phyloP scores from a whole-genome alignment of 2,888 invertebrate species.

The Leucophora obtusa region DNA sequence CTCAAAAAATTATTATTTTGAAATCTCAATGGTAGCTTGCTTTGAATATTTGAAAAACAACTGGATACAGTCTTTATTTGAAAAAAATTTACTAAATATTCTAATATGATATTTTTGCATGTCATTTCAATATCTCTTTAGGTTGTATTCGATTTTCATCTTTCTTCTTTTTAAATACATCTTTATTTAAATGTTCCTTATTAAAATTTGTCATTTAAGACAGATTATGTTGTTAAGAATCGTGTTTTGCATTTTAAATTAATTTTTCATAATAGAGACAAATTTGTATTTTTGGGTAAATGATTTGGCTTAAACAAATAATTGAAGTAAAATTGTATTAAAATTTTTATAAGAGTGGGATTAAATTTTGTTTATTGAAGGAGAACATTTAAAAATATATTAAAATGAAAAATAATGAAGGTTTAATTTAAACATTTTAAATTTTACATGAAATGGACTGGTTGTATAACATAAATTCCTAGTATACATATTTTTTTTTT shows the following conservation, averaged over 20 bases:
- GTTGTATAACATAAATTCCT: too few relatives aligned
- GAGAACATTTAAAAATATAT: not conserved
- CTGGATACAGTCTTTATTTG: too few relatives aligned
- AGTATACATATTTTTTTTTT: too few relatives aligned
- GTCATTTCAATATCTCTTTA: constrained; percentile 39
- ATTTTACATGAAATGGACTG: too few relatives aligned
- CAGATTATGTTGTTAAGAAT: constrained; percentile 42
- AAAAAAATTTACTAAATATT: not conserved
- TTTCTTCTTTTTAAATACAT: not conserved
- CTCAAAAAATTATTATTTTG: too few relatives aligned
- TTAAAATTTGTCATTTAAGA: constrained; percentile 49
- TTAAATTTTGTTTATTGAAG: not conserved
- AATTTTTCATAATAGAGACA: not conserved
- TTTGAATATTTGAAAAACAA: too few relatives aligned
- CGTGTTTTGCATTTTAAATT: constrained; percentile 51
- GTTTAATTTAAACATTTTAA: too few relatives aligned
- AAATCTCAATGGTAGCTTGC: too few relatives aligned
- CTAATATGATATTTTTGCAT: constrained; percentile 4
- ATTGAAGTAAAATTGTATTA: too few relatives aligned
- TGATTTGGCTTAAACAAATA: too few relatives aligned
- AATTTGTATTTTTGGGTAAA: not conserved
- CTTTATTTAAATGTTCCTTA: constrained; percentile 24
- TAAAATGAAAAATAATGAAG: not conserved
- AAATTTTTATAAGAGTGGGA: too few relatives aligned
- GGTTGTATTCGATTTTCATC: constrained; percentile 35